These are phyloP conservation scores for Bicyclus anynana DNA, from an alignment of 1,140 invertebrate species.

Conservation along the genomic window DNA sequence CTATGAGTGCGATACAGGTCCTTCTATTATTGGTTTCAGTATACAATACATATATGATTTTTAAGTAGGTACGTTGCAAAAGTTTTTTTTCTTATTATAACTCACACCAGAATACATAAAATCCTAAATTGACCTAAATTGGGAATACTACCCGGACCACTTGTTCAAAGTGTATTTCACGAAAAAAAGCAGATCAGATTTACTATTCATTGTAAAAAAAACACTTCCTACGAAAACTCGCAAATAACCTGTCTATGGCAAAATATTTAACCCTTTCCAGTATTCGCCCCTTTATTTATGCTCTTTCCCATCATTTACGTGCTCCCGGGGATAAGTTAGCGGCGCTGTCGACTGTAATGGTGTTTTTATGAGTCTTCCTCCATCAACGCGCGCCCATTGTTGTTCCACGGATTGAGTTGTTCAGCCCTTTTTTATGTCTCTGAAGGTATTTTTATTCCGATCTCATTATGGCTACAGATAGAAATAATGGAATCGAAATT, in stretches of 20 bases:
- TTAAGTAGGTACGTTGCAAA: no score
- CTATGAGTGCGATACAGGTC: no score
- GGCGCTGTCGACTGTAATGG: background rate
- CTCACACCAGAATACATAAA: no score
- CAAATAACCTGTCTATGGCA: background rate
- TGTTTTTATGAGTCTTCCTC: background rate
- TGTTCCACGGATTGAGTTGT: background rate
- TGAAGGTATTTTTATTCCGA: background rate
- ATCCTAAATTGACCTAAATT: no score
- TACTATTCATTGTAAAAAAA: no score
- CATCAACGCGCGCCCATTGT: background rate
- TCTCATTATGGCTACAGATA: background rate
- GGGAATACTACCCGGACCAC: no score
- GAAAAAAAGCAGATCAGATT: no score
- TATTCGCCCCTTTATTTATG: background rate
- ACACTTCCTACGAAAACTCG: background rate
- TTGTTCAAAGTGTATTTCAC: no score
- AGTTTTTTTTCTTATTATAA: no score
- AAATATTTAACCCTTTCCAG: background rate
- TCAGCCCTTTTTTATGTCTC: background rate
- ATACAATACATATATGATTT: no score
- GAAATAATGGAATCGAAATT: no score
- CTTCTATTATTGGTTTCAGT: no score
- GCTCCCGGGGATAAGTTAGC: background rate
- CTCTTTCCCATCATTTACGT: background rate